These are phyloP conservation scores for Cephus rjabovi DNA, from an alignment of 2,888 invertebrate species.

Conservation along the genomic window DNA sequence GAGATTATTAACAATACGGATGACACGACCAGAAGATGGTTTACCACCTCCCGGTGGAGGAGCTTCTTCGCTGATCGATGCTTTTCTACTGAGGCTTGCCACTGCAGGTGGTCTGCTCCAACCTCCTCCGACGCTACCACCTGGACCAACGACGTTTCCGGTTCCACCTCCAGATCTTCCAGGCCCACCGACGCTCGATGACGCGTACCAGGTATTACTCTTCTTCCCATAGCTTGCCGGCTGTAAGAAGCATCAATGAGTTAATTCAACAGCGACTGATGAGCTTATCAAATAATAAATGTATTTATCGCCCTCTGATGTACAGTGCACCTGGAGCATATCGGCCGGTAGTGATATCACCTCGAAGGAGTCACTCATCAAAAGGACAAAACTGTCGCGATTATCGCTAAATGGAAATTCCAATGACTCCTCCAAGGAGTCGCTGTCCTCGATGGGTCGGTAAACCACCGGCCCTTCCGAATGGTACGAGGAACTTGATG, in stretches of 20 bases:
- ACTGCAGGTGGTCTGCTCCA: constrained; percentile 72
- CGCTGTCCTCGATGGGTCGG: constrained; percentile 37
- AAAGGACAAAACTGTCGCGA: constrained; percentile 63
- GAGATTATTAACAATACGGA: constrained; percentile 93
- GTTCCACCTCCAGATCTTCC: constrained; percentile 62
- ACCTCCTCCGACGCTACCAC: constrained; percentile 60
- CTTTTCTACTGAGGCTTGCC: constrained; percentile 80
- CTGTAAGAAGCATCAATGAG: constrained; percentile 65
- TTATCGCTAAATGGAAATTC: constrained; percentile 20
- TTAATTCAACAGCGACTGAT: too few relatives aligned
- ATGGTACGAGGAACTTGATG: constrained; percentile 61
- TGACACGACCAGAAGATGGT: constrained; percentile 86
- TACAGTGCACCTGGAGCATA: constrained; percentile 60
- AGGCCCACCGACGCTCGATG: constrained; percentile 62
- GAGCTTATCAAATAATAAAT: too few relatives aligned
- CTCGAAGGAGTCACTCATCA: constrained; percentile 66
- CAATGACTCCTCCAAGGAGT: constrained; percentile 22
- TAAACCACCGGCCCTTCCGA: constrained; percentile 57
- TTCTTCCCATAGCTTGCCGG: constrained; percentile 92
- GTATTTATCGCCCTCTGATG: neutral
- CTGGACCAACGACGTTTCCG: constrained; percentile 38
- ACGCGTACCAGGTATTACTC: constrained; percentile 88
- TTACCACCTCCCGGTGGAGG: constrained; percentile 79
- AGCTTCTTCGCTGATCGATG: constrained; percentile 84
- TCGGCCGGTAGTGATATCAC: constrained; percentile 65